phyloP scores from a whole-genome alignment of 2,888 invertebrate genomes.

The Xylota sylvarum region DNA sequence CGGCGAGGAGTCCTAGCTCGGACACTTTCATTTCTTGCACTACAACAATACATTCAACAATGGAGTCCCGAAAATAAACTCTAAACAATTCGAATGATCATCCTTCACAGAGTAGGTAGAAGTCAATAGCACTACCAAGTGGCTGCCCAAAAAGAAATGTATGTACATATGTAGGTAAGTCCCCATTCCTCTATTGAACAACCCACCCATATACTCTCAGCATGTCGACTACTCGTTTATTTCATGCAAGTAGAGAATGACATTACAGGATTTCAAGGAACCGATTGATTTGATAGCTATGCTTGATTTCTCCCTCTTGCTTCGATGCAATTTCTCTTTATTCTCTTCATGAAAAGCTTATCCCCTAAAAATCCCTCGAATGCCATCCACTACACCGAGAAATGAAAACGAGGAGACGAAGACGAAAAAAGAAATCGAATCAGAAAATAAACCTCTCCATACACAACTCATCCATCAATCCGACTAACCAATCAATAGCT shows the following conservation, averaged over 20 bases:
- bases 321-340: conserved; percentile 51
- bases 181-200: not conserved
- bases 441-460: conserved; percentile 57
- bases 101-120: conserved; percentile 17
- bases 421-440: conserved; percentile 26
- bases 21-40: not conserved
- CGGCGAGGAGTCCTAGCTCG: too few species aligned
- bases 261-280: conserved; percentile 64
- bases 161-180: conserved; percentile 21
- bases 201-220: conserved; percentile 4
- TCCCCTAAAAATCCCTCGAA: conserved; percentile 61
- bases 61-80: conserved; percentile 29
- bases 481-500: conserved; percentile 73
- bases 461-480: conserved; percentile 72
- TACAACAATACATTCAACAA: not conserved
- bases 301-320: conserved; percentile 65
- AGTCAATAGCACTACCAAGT: conserved; percentile 10
- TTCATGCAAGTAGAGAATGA: conserved; percentile 56
- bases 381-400: conserved; percentile 50
- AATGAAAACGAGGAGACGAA: conserved; percentile 1
- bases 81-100: conserved; percentile 28
- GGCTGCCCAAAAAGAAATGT: not conserved
- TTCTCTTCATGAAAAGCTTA: conserved; percentile 43
- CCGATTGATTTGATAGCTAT: conserved; percentile 65
- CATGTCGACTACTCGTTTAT: conserved; percentile 35